Evolutionary conservation across 2,888 invertebrate genomes (phyloP), one percentile per base, ranked within the genome.

Genomic region (Agrochola litura): DNA sequence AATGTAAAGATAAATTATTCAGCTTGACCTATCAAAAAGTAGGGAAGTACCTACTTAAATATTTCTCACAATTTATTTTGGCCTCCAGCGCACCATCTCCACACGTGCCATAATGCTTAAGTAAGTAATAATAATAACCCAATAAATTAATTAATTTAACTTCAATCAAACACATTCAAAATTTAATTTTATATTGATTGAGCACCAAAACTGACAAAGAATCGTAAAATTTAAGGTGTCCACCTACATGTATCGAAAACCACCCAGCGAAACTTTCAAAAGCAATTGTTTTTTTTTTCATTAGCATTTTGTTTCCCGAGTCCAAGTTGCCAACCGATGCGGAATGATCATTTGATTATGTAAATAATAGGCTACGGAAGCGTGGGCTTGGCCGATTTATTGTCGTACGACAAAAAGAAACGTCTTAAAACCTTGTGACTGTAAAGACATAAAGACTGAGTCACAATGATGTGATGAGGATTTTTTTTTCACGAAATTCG

Each of bases 261-360:
- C 74, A 79, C 46, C 46, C 71, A 82, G 71, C 49, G 64, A 79
- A 73, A 54, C 54, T 72, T 77, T 71, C 73, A 73, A 80, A 85
- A 78, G 63, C 61, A 76, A 63, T 81, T 75, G 70, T 65, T 76
- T 68, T 86, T 77, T 78, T 85, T 84, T 80, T 75, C n/a, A 86
- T 81, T 80, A 72, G 54, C 49, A 64, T 84, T 81, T 83, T 64
- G 73, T 79, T 74, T 79, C 71, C 56, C 65, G 70, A 83, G 67
- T 79, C 87, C 86, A 89, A 90, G 89, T 88, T 91, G 89, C 84
- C 90, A 91, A 93, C 87, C 90, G 93, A 91, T 90, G 94, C 94
- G 94, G 93, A 94, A 95, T 92, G 91, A 94, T 93, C 90, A 89
- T 88, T 89, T 91, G 92, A 93, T 93, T 93, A 93, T 92, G 92